phyloP scores from a whole-genome alignment of 2,113 vertebrate genomes.

The Oryzias curvinotus region DNA sequence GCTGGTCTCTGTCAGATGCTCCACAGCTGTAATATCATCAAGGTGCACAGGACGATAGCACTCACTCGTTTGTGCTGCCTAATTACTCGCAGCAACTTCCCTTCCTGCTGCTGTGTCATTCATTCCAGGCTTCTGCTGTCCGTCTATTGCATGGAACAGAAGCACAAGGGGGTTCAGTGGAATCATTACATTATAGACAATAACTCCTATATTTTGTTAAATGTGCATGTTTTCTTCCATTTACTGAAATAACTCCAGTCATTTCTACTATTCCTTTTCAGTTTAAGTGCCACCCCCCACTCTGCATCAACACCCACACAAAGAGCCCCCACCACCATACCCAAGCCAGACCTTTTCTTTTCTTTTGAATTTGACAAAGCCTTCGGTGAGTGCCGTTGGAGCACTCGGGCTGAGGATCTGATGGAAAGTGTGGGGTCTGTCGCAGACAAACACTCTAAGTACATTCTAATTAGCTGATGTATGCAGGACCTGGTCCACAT shows the following conservation, averaged over 20 bases:
- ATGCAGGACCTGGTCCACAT: constrained; percentile 80
- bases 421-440: constrained; percentile 69
- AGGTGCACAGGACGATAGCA: constrained; percentile 60
- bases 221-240: constrained; percentile 2
- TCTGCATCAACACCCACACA: constrained; percentile 17
- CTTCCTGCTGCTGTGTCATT: constrained; percentile 53
- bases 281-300: constrained; percentile 37
- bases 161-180: too few relatives aligned
- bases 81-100: constrained; percentile 64
- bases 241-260: constrained; percentile 11
- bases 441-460: constrained; percentile 58
- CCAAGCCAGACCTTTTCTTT: constrained; percentile 29
- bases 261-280: constrained; percentile 15
- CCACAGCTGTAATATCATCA: constrained; percentile 50
- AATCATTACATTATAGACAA: too few relatives aligned
- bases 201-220: background rate
- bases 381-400: constrained; percentile 57
- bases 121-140: constrained; percentile 53
- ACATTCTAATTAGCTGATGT: constrained; percentile 81
- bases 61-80: constrained; percentile 65
- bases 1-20: constrained; percentile 22
- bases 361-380: constrained; percentile 64
- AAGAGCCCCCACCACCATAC: constrained; percentile 1
- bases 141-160: background rate
- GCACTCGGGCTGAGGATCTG: constrained; percentile 69